A percentile compares a stretch with the other conserved stretches of the same genome.
phyloP scores from a whole-genome alignment of 2,113 vertebrate genomes.

The Chaetorhynchus papuensis region DNA sequence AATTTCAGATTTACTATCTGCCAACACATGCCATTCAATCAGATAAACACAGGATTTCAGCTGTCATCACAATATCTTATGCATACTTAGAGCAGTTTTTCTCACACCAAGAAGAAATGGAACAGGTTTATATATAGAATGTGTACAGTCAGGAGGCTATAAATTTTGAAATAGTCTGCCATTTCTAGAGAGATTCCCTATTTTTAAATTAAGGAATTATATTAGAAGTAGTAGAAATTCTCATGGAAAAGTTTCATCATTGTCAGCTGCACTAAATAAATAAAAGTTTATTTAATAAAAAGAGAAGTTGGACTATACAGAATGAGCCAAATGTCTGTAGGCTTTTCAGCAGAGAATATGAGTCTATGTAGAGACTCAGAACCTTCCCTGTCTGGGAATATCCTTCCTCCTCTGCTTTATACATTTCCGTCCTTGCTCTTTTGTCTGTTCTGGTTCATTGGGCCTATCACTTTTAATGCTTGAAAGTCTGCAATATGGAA shows the following conservation, averaged over 20 bases:
- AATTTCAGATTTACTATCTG: slow-evolving; percentile 68
- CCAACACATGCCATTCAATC: slow-evolving; percentile 65
- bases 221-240: neutral
- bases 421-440: neutral
- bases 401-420: neutral
- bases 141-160: neutral
- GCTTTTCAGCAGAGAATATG: neutral
- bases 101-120: slow-evolving; percentile 25
- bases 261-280: neutral
- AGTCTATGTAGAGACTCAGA: neutral
- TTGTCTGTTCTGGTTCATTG: neutral
- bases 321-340: neutral
- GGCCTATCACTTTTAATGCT: neutral
- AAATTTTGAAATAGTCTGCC: slow-evolving; percentile 14
- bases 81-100: slow-evolving; percentile 51
- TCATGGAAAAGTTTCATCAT: neutral
- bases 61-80: slow-evolving; percentile 62
- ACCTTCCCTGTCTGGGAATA: neutral
- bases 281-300: neutral
- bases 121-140: slow-evolving; percentile 46
- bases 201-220: slow-evolving; percentile 28
- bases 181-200: slow-evolving; percentile 25
- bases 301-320: neutral
- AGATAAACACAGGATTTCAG: slow-evolving; percentile 62
- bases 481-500: neutral